phyloP scores from a whole-genome alignment of 2,797 vertebrate genomes.

The Enteromius mattozi region DNA sequence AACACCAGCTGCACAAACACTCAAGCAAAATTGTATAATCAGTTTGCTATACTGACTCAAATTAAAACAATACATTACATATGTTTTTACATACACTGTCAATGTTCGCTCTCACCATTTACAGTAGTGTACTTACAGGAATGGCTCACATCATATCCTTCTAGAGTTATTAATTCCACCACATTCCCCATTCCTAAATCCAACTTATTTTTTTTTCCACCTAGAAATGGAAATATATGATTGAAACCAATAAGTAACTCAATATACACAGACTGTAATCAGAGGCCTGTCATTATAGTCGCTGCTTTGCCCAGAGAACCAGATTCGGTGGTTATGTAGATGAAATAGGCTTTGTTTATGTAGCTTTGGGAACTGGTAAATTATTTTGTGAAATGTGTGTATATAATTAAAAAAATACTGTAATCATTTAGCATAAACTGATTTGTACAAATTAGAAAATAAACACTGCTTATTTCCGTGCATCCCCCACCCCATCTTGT shows the following conservation, averaged over 20 bases:
- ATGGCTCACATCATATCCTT: neutral
- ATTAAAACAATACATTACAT: neutral
- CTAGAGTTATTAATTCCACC: neutral
- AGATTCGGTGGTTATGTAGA: neutral
- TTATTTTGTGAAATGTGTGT: neutral
- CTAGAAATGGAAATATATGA: slow-evolving; percentile 10
- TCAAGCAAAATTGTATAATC: neutral
- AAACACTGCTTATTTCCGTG: slow-evolving; percentile 10
- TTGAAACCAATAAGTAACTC: slow-evolving; percentile 13
- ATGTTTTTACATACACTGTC: neutral
- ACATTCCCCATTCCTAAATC: neutral
- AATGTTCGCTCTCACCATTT: neutral
- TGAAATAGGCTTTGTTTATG: neutral
- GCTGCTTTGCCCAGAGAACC: neutral
- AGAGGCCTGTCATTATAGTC: slow-evolving; percentile 6
- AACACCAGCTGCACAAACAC: neutral
- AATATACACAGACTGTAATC: neutral
- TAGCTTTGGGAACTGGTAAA: neutral
- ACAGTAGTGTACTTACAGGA: neutral
- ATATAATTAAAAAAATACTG: neutral
- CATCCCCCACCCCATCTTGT: neutral
- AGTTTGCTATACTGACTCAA: neutral
- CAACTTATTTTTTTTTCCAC: too few relatives aligned
- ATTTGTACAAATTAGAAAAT: slow-evolving; percentile 73
- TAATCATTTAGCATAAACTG: slow-evolving; percentile 47